phyloP scores from a whole-genome alignment of 2,113 vertebrate species.

The Rhadina sibilatrix region DNA sequence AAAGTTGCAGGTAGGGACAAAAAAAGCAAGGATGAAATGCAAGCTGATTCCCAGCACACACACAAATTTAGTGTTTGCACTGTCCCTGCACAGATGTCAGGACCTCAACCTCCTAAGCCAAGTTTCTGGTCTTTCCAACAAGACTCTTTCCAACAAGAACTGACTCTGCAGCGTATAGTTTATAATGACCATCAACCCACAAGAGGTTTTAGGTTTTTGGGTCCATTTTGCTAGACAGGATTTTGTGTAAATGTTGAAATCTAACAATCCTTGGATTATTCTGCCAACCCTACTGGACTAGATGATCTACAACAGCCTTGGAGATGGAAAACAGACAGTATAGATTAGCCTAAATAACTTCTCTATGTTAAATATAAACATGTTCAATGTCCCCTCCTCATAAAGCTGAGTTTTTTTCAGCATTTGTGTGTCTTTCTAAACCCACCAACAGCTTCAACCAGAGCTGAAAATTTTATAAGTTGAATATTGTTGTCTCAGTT shows the following conservation, averaged over 20 bases:
- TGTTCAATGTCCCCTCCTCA: not conserved
- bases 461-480: not conserved
- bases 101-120: not conserved
- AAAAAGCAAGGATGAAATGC: not conserved
- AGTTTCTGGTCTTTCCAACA: not conserved
- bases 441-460: not conserved
- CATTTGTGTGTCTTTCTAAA: not conserved
- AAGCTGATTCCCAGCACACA: not conserved
- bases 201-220: not conserved
- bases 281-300: not conserved
- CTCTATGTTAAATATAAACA: not conserved
- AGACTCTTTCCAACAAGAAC: not conserved
- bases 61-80: rapidly evolving
- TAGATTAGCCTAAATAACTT: not conserved
- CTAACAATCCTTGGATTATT: not conserved
- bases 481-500: not conserved
- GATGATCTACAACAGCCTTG: not conserved
- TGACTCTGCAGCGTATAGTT: not conserved
- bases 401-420: not conserved
- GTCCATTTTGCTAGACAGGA: not conserved
- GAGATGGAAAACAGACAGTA: not conserved
- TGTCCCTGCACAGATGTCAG: not conserved
- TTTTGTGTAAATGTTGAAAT: not conserved
- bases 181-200: not conserved
- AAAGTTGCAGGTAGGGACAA: not conserved